A percentile compares a stretch with the other conserved stretches of the same genome.
Conservation (phyloP, 2,113 vertebrate genomes). For the Notarius lentiginosus region DNA sequence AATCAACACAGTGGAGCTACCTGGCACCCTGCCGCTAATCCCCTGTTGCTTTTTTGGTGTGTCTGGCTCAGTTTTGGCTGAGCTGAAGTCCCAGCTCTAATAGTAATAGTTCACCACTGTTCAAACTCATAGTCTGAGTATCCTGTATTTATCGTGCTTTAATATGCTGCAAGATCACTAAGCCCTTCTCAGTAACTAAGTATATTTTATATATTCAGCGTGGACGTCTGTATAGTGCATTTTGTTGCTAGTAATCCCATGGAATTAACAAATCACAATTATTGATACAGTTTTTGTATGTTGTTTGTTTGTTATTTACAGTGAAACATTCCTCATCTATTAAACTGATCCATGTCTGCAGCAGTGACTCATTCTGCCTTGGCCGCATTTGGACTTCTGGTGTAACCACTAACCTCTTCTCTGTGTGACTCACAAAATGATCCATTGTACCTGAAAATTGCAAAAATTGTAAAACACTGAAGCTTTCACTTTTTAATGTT, state of each 20-base stretch:
- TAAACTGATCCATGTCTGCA: too few species aligned
- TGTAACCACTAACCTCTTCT: not conserved
- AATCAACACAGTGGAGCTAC: too few species aligned
- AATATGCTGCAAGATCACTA: not conserved
- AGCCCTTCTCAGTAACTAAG: not conserved
- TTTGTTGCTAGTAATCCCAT: not conserved
- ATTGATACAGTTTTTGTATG: not conserved
- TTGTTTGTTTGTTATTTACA: too few species aligned
- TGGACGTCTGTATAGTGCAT: not conserved
- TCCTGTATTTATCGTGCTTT: not conserved
- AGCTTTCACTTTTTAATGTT: not conserved
- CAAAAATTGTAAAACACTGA: not conserved
- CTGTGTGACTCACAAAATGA: not conserved
- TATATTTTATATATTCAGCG: too few species aligned
- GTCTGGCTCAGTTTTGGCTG: too few species aligned
- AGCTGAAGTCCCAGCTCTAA: too few species aligned
- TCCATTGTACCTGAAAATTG: too few species aligned
- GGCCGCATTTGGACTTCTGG: not conserved
- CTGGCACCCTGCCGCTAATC: too few species aligned
- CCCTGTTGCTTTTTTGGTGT: too few species aligned
- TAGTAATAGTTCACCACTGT: too few species aligned
- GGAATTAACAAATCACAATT: not conserved
- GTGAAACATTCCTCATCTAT: too few species aligned
- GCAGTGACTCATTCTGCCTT: not conserved
- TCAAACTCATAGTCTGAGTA: not conserved